These are phyloP conservation scores for Lepidotrigona ventralis DNA, from an alignment of 1,140 invertebrate genomes.

Conservation along the genomic window DNA sequence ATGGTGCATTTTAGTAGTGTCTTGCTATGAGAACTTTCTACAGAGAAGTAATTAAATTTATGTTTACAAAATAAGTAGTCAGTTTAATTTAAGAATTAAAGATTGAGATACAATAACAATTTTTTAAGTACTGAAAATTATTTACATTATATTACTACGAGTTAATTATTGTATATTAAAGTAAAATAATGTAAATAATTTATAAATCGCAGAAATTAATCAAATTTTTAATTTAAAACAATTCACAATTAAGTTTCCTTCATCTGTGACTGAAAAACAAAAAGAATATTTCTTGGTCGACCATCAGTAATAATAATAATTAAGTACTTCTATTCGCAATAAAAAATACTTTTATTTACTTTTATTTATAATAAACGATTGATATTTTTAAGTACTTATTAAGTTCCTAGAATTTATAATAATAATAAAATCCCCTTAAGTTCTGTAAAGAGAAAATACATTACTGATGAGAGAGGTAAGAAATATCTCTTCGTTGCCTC, in stretches of 20 bases:
- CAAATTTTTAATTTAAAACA: not conserved
- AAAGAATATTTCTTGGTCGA: constrained; percentile 17
- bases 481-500: not conserved
- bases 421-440: not conserved
- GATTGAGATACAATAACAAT: not conserved
- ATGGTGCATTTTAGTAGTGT: constrained; percentile 1
- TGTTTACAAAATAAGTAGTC: not conserved
- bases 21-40: not conserved
- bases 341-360: not conserved
- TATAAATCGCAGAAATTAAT: not conserved
- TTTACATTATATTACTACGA: not conserved
- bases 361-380: not conserved
- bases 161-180: too few species aligned
- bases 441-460: not conserved
- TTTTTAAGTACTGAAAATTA: not conserved
- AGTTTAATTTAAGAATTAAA: not conserved
- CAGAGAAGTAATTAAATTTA: not conserved
- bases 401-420: too few species aligned
- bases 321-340: constrained; percentile 9
- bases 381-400: not conserved
- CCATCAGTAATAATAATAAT: constrained; percentile 16
- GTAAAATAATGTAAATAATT: not conserved
- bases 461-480: constrained; percentile 6
- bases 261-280: not conserved
- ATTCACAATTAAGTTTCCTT: not conserved